phyloP scores from a whole-genome alignment of 92 coral and sea anemone genomes.

The Phenganax stokvisi region DNA sequence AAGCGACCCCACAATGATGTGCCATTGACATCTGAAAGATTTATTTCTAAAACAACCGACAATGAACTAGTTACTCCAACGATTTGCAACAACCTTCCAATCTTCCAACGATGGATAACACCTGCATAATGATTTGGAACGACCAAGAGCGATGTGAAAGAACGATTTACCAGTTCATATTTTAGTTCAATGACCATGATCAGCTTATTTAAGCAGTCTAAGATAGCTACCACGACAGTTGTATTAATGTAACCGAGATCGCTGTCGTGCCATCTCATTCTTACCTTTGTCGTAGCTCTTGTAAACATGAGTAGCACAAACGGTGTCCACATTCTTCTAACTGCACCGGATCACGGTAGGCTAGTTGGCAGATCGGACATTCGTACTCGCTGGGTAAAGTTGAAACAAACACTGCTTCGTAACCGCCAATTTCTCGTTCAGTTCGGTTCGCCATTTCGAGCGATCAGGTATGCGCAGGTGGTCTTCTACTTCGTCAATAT shows the following conservation, averaged over 20 bases:
- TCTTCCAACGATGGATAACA: too few relatives aligned
- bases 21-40: too few relatives aligned
- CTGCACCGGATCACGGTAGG: conserved; percentile 95
- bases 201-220: background rate
- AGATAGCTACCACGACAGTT: background rate
- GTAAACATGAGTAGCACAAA: conserved; percentile 91
- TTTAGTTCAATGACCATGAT: too few relatives aligned
- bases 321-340: conserved; percentile 97
- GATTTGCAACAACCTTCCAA: too few relatives aligned
- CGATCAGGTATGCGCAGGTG: conserved; percentile 17
- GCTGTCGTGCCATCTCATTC: background rate
- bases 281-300: conserved; percentile 85
- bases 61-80: too few relatives aligned
- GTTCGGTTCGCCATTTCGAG: conserved; percentile 84
- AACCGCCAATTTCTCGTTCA: conserved; percentile 91
- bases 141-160: too few relatives aligned
- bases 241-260: background rate
- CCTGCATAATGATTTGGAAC: too few relatives aligned
- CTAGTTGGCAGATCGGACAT: conserved; percentile 96
- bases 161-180: too few relatives aligned
- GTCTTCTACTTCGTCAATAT: background rate
- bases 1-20: too few relatives aligned
- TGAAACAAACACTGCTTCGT: conserved; percentile 79
- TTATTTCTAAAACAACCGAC: too few relatives aligned
- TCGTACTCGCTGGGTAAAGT: conserved; percentile 90